Conservation (phyloP, 30 jellyfish, hydroid and myxozoan species). For the Catostylus mosaicus region DNA sequence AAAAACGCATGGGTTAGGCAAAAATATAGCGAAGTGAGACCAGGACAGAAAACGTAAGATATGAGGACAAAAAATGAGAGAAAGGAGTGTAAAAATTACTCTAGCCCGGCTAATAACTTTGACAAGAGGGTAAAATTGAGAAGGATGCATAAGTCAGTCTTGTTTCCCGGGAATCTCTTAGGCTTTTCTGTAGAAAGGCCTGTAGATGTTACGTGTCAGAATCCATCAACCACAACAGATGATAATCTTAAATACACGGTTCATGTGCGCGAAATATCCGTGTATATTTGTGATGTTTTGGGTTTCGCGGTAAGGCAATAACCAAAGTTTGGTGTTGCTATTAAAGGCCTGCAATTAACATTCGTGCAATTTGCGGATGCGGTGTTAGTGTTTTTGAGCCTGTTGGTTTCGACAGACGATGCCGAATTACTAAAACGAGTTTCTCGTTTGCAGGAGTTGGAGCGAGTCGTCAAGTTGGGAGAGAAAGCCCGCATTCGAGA, state of each 20-base stretch:
- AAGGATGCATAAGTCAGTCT: too few relatives aligned
- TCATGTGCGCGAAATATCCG: background rate
- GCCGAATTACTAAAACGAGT: background rate
- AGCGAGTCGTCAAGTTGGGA: conserved; percentile 64
- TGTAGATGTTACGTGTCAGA: too few relatives aligned
- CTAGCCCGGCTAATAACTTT: too few relatives aligned
- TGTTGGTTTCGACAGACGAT: background rate
- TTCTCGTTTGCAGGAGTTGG: conserved; percentile 70
- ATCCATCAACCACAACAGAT: background rate
- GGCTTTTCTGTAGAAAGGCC: too few relatives aligned
- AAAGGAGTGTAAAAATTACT: too few relatives aligned
- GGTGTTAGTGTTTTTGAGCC: background rate
- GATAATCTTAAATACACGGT: background rate
- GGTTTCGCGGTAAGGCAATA: conserved; percentile 1
- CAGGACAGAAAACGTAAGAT: too few relatives aligned
- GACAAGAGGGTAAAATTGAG: too few relatives aligned
- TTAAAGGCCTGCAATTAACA: background rate
- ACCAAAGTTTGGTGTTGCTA: background rate
- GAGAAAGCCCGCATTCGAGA: conserved; percentile 82
- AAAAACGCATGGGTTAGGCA: too few relatives aligned
- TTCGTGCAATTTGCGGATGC: background rate
- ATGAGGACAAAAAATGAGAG: too few relatives aligned
- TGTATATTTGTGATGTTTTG: background rate
- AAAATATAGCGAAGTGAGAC: too few relatives aligned
- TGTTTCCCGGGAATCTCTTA: too few relatives aligned